Evolutionary conservation across 1,140 invertebrate genomes (phyloP), one percentile per base, ranked within the genome.

Genomic region (Telenomus remus): DNA sequence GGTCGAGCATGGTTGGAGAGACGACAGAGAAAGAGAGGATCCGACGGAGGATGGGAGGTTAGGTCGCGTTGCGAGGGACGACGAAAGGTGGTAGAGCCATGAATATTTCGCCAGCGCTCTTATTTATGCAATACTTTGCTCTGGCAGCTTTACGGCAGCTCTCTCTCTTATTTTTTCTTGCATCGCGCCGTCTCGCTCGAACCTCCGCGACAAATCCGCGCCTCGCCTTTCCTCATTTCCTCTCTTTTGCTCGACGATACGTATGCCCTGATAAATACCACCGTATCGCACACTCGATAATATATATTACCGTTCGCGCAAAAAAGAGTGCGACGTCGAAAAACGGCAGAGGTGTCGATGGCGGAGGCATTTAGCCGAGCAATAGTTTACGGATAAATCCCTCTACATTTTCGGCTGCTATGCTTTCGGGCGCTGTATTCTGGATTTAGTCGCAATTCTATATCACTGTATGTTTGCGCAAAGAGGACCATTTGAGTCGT

Each of bases 101-200:
- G 86, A 86, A 87, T 86, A 87, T 87, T 87, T 87, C 85, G 84
- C 84, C 82, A 80, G 79, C 81, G 80, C 83, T 86, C 85, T 87
- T 87, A 87, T 87, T 87, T 87, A 87, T 87, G 85, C 85, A 87
- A 87, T 87, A 87, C 85, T 87, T 87, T 87, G 85, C 82, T 82
- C 83, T 86, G 85, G 85, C 85, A 87, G 85, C 80, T 86, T 86
- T 86, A 85, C 85, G 83, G 79, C 79, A 66, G 66, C 65, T 80
- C 73, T 78, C 76, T 80, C 75, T 63, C 55, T 56, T 65, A 49
- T 63, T 64, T 66, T 66, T 11, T 39, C 61, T 46, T 19, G 37
- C 61, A 44, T 49, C 60, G 11, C 19, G 8, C 51, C 15, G 37
- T 69, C 70, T 12, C 43, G 47, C 63, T 65, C 73, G 55, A 68